Base-by-base conservation (phyloP, 2,113 vertebrate species). In the Grantiella picta region DNA sequence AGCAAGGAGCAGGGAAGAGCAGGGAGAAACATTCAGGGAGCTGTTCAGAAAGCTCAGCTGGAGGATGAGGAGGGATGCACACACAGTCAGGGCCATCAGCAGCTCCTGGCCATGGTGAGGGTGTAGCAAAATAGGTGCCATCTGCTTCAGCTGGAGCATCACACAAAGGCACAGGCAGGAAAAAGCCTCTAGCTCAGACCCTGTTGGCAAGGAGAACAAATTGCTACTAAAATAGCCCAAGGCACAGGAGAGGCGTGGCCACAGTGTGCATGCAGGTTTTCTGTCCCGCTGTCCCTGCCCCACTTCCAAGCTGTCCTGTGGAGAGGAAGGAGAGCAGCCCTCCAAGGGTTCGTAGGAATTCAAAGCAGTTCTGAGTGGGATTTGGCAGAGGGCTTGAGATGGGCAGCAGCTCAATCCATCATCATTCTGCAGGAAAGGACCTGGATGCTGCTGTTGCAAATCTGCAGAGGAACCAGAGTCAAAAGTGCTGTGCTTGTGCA, bases 181-280 rank as follows among this genome's bases (percentile, higher is more conserved):
- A 64, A 73, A 50, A 69, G 10, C 40, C 66, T 47, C 6, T 5
- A 42, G 35, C 33, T 45, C 22, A 70, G 70, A 63, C 21, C 38
- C 33, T 9, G 24, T 20, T 79, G 68, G 75, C 65, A 35, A 19
- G 28, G 57, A 25, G 9, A 73, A 53, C 28, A 44, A 70, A 69
- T 5, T 40, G 42, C 63, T 76, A 66, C 59, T 21, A 68, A 75
- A 93, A 57, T 8, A 82, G 64, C 52, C 29, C 56, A 57, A 10
- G 57, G 84, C 38, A 69, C 16, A 59, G 63, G 40, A 63, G 47
- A 45, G 38, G 70, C 63, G 29, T 2, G 9, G 44, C 19, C 79
- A 3, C 1, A 2, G 28, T 1, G 10, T 3, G 15, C 2, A 2
- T 17, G 33, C 45, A 12, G 36, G 45, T 65, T 33, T 7, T 33